Evolutionary conservation across 1,140 invertebrate species (phyloP), one percentile per base, ranked within the genome.

Genomic region (Drosophila kanapiae): DNA sequence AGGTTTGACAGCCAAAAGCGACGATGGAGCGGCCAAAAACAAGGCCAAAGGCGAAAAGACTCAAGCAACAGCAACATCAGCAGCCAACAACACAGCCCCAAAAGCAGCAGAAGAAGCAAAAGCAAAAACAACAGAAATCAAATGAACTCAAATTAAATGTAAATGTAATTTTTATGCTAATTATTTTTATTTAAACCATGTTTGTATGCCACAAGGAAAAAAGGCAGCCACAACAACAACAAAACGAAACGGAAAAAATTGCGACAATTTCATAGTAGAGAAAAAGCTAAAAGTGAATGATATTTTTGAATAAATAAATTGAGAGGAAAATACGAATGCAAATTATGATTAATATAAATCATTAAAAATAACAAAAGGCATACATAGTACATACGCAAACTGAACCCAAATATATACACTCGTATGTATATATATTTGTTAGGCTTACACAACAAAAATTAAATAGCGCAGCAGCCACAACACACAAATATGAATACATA

Each of bases 1-100:
- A 95, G 92, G 94, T 94, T 92, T 95, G 94, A 95, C 93, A 93
- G 80, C 79, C 86, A 82, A 91, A 83, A 85, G 56, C 54, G 31
- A 62, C 56, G 43, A 45, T 65, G 74, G 82, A 85, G 78, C 82
- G 82, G 57, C 78, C 84, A 33, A 81, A 75, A 58, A n/a, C 53
- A 23, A 70, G 77, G 67, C 69, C 81, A 63, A 88, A 90, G 69
- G 75, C 62, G 27, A 85, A 85, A 53, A 75, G 82, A 47, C 78
- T 79, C 70, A 88, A 75, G 51, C 67, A 68, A 62, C 65, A 78
- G 27, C 60, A 62, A 29, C 60, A 78, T 9, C 64, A 67, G 14
- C 45, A 82, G 29, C 72, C 63, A 53, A 48, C 62, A 72, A 56
- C 60, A 75, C 80, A 86, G 72, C 77, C 76, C 60, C 69, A 75